Evolutionary conservation across 2,888 invertebrate species (phyloP).

Genomic region (Apodemia duryi): DNA sequence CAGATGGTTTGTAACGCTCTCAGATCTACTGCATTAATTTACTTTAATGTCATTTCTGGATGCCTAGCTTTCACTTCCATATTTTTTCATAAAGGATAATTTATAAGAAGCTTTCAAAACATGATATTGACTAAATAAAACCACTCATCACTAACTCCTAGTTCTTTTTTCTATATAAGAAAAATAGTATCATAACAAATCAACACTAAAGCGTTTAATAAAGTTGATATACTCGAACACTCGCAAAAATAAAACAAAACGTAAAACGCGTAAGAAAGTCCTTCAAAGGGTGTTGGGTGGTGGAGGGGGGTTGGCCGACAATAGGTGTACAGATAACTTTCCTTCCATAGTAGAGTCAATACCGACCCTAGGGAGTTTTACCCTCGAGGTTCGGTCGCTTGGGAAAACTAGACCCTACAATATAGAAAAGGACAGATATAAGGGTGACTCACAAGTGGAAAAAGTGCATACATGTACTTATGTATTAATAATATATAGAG

Average conservation of each 20-base stretch:
- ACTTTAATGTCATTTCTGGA: too few species aligned
- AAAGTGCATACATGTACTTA: slow-evolving; percentile 68
- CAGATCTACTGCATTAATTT: too few species aligned
- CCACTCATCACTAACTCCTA: not conserved
- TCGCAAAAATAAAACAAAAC: slow-evolving; percentile 60
- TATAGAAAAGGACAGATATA: slow-evolving; percentile 72
- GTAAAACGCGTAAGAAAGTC: slow-evolving; percentile 77
- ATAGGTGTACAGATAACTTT: slow-evolving; percentile 79
- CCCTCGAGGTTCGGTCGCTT: slow-evolving; percentile 77
- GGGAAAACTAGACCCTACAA: slow-evolving; percentile 80
- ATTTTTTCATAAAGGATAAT: too few species aligned
- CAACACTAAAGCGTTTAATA: slow-evolving; percentile 14
- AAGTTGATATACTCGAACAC: slow-evolving; percentile 28
- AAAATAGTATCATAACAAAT: slow-evolving; percentile 10
- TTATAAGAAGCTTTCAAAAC: too few species aligned
- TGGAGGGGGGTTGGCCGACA: slow-evolving; percentile 57
- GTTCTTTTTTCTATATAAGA: not conserved
- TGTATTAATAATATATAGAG: slow-evolving; percentile 79
- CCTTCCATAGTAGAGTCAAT: slow-evolving; percentile 78
- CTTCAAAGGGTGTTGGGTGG: slow-evolving; percentile 50
- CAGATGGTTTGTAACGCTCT: too few species aligned
- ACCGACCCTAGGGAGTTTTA: slow-evolving; percentile 78
- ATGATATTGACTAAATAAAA: not conserved
- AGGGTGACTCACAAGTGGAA: slow-evolving; percentile 45
- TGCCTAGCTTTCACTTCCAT: too few species aligned